Percentiles rank a stretch among this genome's conserved stretches.
phyloP scores from a whole-genome alignment of 2,113 vertebrate species.

The Gymnobelideus leadbeateri region DNA sequence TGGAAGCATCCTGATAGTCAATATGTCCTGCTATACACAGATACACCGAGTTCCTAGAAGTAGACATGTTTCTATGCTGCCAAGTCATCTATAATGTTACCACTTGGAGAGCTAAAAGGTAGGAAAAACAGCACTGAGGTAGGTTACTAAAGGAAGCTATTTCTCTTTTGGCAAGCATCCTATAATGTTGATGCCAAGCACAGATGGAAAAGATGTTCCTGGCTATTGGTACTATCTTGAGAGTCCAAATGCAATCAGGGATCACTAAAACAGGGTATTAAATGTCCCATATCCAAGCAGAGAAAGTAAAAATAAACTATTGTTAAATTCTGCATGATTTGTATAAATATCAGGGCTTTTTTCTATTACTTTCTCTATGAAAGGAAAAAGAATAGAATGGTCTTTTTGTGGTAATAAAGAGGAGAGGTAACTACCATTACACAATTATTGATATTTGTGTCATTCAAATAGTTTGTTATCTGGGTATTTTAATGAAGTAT shows the following conservation, averaged over 20 bases:
- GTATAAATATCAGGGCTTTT: constrained; percentile 47
- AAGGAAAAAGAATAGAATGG: constrained; percentile 42
- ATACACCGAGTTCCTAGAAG: not conserved
- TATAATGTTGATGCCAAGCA: constrained; percentile 26
- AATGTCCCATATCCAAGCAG: constrained; percentile 8
- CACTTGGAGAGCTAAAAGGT: constrained; percentile 56
- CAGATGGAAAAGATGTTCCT: constrained; percentile 71
- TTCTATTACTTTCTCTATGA: constrained; percentile 40
- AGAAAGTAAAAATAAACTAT: constrained; percentile 27
- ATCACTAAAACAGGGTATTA: constrained; percentile 42
- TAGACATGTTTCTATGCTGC: constrained; percentile 14
- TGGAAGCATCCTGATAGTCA: constrained; percentile 6
- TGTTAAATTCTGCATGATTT: constrained; percentile 18
- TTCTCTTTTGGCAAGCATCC: constrained; percentile 64
- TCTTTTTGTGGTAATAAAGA: constrained; percentile 31
- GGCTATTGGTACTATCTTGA: constrained; percentile 49
- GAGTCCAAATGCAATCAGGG: constrained; percentile 45
- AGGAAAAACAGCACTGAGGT: constrained; percentile 55
- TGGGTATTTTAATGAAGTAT: constrained; percentile 6
- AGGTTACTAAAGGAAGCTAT: constrained; percentile 56
- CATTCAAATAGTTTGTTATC: constrained; percentile 40
- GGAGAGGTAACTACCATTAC: not conserved
- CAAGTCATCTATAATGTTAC: constrained; percentile 36
- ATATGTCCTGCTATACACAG: not conserved
- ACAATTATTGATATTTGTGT: constrained; percentile 15